Percentiles rank a stretch among this genome's conserved stretches.
These are phyloP conservation scores for Acanthornis magna DNA, from an alignment of 2,797 vertebrate genomes.

Conservation along the genomic window DNA sequence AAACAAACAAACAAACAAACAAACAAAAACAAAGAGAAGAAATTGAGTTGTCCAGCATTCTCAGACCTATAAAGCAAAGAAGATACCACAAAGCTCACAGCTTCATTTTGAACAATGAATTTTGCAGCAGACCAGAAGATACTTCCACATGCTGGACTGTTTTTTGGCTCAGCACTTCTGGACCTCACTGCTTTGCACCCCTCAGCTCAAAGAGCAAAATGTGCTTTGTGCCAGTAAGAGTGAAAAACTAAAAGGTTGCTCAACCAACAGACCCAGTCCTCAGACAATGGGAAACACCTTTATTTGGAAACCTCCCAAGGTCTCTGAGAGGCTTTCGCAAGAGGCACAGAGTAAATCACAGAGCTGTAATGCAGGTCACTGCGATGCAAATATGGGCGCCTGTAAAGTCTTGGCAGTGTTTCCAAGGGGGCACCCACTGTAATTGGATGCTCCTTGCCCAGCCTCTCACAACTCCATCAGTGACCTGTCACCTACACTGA, in stretches of 20 bases:
- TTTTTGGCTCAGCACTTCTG: neutral
- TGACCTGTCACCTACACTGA: neutral
- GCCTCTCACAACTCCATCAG: neutral
- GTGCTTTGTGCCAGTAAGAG: neutral
- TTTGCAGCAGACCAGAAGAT: neutral
- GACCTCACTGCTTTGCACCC: neutral
- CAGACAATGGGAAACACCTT: neutral
- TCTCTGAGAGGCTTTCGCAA: neutral
- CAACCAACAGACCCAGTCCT: neutral
- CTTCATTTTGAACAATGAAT: neutral
- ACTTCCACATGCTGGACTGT: neutral
- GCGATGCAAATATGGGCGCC: neutral
- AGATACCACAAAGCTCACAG: neutral
- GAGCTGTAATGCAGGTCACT: neutral
- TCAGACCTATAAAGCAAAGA: neutral
- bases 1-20: neutral
- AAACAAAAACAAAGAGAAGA: neutral
- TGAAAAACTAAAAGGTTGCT: neutral
- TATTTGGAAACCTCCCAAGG: neutral
- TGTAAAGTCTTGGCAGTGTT: neutral
- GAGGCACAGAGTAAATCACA: neutral
- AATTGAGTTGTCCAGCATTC: neutral
- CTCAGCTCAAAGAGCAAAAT: neutral
- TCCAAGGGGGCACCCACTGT: neutral
- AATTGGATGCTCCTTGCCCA: neutral